Conservation (phyloP, 2,113 vertebrate genomes). For the Notiomystis cincta region DNA sequence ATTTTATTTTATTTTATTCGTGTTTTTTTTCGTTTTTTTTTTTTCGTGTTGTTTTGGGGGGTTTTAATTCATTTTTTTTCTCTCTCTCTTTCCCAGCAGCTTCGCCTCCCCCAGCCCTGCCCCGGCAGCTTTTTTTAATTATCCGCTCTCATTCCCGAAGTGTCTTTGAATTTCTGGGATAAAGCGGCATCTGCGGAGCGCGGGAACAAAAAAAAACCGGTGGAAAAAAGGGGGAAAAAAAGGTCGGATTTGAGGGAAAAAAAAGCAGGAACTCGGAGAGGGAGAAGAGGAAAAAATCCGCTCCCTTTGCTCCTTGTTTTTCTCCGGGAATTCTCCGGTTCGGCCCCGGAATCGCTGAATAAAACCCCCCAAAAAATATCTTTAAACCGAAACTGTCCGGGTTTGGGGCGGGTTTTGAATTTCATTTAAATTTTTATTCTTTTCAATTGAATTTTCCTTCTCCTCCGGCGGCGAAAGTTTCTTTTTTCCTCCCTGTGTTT, state of each 20-base stretch:
- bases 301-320: no score
- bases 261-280: background rate
- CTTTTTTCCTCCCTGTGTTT: background rate
- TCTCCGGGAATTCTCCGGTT: background rate
- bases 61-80: background rate
- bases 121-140: constrained; percentile 41
- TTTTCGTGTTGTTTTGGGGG: no score
- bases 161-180: constrained; percentile 14
- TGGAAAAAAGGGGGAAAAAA: background rate
- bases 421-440: background rate
- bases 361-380: background rate
- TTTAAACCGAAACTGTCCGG: background rate
- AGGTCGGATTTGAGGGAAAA: background rate
- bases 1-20: background rate
- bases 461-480: background rate
- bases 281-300: no score
- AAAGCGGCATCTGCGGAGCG: background rate
- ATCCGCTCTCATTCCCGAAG: background rate
- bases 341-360: no score
- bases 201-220: no score
- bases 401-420: background rate
- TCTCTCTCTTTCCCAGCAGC: background rate
- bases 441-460: background rate
- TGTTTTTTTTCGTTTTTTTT: background rate
- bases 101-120: background rate